phyloP scores from a whole-genome alignment of 2,797 vertebrate genomes.

The Leptatherina wallacei region DNA sequence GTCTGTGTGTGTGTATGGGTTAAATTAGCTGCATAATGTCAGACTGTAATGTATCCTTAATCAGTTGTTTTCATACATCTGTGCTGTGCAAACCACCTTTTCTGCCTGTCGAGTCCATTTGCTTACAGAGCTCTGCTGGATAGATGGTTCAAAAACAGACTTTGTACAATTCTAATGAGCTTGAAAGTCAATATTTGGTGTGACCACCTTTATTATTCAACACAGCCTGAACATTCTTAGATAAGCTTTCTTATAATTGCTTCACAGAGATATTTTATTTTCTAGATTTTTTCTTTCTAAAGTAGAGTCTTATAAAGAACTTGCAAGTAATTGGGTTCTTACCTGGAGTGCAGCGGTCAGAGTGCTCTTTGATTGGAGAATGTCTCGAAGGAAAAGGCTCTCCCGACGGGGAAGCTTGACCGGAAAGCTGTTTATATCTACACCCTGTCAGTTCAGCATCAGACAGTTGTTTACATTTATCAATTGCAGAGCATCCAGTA shows the following conservation, averaged over 20 bases:
- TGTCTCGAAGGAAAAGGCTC: too few species aligned
- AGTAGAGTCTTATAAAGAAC: too few species aligned
- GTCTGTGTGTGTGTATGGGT: not conserved
- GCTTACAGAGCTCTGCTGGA: not conserved
- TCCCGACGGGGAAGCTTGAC: too few species aligned
- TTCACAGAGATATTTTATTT: not conserved
- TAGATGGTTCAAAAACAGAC: not conserved
- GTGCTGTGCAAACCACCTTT: not conserved
- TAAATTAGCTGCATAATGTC: constrained; percentile 10
- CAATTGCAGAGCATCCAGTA: too few species aligned
- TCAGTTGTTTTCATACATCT: not conserved
- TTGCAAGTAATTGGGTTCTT: too few species aligned
- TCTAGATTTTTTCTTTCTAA: too few species aligned
- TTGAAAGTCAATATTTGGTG: not conserved
- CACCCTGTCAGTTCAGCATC: too few species aligned
- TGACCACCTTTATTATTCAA: not conserved
- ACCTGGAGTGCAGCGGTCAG: too few species aligned
- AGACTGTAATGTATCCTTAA: constrained; percentile 4
- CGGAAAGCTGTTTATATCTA: too few species aligned
- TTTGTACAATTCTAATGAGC: not conserved
- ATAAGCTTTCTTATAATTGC: not conserved
- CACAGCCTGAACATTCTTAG: not conserved
- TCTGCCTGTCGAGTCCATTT: constrained; percentile 10
- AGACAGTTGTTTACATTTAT: too few species aligned
- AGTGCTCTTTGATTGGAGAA: too few species aligned